Evolutionary conservation across 1,140 invertebrate species (phyloP), one percentile per base, ranked within the genome.

Genomic region (Anoplolepis gracilipes): DNA sequence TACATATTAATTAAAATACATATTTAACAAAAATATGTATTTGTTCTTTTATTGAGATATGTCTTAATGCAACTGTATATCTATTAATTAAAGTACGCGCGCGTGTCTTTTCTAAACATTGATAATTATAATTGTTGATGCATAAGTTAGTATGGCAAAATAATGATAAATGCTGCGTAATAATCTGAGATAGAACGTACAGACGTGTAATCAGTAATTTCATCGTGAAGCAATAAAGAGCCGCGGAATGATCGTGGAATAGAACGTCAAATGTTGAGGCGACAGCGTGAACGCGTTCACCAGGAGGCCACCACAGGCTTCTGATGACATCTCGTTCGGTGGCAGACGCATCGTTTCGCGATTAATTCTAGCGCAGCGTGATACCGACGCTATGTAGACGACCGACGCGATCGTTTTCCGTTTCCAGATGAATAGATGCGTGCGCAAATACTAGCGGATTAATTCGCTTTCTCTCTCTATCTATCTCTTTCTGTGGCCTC

Each of bases 351-450:
- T 84, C 53, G 61, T 87, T 75, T 76, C 81, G 75, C 86, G 87
- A 88, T 88, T 88, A 88, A 87, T 88, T 82, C 42, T 30, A 69
- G 62, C 78, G 13, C 87, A 13, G 85, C 69, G 55, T 67, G 86
- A 87, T 87, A 82, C 64, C 87, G 85, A 11, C 28, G 85, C 22
- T 28, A 79, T 84, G 59, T 82, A 86, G 85, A 86, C 86, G 75
- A 62, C 19, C 75, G 85, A 22, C 16, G 64, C 86, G 46, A 89
- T 88, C 87, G 82, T 88, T 89, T 89, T 88, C 88, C 88, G 88
- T 85, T 88, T 84, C 69, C 67, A 81, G 87, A 89, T 88, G 87
- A 90, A 89, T 85, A 84, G 78, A 84, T 64, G 62, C 55, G 53
- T 53, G 53, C 62, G 64, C 30, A 49, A 30, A 30, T 49, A 28